A percentile compares a stretch with the other conserved stretches of the same genome.
Evolutionary conservation across 2,888 invertebrate genomes (phyloP).

Genomic region (Orchestes rusci): DNA sequence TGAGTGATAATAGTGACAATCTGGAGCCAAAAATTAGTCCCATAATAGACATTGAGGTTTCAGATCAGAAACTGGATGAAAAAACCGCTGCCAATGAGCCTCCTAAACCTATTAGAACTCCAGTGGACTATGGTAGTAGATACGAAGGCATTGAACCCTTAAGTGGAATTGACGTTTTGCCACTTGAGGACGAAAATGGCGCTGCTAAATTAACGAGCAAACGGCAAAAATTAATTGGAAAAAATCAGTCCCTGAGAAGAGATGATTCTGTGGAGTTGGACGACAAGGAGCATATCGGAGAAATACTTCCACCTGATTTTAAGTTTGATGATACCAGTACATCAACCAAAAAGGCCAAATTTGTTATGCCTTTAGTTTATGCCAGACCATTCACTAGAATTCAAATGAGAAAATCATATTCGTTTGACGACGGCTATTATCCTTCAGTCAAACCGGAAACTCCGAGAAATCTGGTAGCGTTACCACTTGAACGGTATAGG

Average conservation of each 20-base stretch:
- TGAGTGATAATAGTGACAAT: too few species aligned
- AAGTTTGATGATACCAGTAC: conserved; percentile 19
- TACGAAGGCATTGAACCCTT: conserved; percentile 18
- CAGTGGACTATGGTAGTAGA: conserved; percentile 4
- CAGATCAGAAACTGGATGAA: too few species aligned
- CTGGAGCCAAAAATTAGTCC: not conserved
- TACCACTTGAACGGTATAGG: conserved; percentile 30
- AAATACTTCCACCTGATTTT: conserved; percentile 39
- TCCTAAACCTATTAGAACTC: not conserved
- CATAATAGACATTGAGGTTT: conserved; percentile 1
- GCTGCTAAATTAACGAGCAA: too few species aligned
- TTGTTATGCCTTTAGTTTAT: not conserved
- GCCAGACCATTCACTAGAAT: not conserved
- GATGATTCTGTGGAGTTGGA: conserved; percentile 27
- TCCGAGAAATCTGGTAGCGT: conserved; percentile 26
- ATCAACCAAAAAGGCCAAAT: not conserved
- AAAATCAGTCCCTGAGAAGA: conserved; percentile 21
- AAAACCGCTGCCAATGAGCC: not conserved
- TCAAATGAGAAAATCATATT: conserved; percentile 29
- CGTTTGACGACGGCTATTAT: conserved; percentile 27
- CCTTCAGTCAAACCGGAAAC: conserved; percentile 6
- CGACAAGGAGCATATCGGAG: conserved; percentile 42
- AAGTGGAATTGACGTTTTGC: conserved; percentile 15
- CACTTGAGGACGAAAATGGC: conserved; percentile 13
- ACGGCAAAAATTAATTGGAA: too few species aligned